Percentiles rank a stretch among this genome's conserved stretches.
These are phyloP conservation scores for Pygmarrhopalites habei DNA, from an alignment of 1,140 invertebrate genomes.

Conservation along the genomic window DNA sequence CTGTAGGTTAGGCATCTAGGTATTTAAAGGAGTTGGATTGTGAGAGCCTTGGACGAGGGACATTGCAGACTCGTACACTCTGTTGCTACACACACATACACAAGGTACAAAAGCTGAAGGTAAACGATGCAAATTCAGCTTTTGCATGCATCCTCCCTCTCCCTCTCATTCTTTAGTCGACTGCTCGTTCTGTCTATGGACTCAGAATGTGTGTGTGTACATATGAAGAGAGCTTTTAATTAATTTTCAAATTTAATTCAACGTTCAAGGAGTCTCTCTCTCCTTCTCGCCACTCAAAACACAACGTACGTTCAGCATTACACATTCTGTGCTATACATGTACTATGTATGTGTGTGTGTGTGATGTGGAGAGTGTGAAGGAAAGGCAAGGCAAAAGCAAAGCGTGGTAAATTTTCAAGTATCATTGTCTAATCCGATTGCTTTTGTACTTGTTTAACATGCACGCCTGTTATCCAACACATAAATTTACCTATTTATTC, in stretches of 20 bases:
- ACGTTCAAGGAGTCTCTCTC: neutral
- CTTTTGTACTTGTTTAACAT: neutral
- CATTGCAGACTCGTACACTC: no score
- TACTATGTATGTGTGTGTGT: no score
- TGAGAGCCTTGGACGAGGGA: no score
- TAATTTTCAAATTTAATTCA: slow-evolving; percentile 27
- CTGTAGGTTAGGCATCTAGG: no score
- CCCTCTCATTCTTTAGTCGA: no score
- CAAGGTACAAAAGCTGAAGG: neutral
- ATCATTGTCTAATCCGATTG: slow-evolving; percentile 5
- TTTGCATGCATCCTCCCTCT: neutral
- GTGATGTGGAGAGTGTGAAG: no score
- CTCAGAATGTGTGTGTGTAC: slow-evolving; percentile 5
- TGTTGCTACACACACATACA: slow-evolving; percentile 8
- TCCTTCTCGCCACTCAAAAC: no score
- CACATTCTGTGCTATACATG: no score
- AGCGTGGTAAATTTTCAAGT: slow-evolving; percentile 4
- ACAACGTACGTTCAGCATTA: no score
- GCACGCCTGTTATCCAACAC: neutral
- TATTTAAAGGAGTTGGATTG: no score
- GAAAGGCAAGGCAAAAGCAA: neutral
- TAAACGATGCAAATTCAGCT: slow-evolving; percentile 7
- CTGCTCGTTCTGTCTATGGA: no score
- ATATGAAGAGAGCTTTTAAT: slow-evolving; percentile 16
- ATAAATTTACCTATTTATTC: neutral